These are phyloP conservation scores for Sipha maydis DNA, from an alignment of 2,888 invertebrate genomes.

Conservation along the genomic window DNA sequence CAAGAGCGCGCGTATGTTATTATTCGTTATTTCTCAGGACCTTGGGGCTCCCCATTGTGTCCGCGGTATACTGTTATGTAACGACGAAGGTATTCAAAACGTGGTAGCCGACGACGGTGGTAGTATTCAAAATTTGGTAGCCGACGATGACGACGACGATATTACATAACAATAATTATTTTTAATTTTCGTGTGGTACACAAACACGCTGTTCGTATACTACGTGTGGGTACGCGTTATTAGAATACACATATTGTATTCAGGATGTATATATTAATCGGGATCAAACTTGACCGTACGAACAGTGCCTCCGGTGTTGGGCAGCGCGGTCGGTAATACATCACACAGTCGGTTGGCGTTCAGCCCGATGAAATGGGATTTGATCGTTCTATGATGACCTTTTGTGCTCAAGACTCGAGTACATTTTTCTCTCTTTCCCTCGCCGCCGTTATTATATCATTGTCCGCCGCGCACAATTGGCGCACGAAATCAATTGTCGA, in stretches of 20 bases:
- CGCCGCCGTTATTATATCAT: background rate
- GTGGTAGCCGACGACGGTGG: conserved; percentile 5
- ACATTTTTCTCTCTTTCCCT: background rate
- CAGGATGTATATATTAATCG: background rate
- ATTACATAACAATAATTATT: background rate
- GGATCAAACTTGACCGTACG: background rate
- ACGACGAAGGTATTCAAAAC: conserved; percentile 32
- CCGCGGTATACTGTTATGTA: conserved; percentile 31
- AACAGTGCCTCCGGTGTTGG: conserved; percentile 9
- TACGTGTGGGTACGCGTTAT: background rate
- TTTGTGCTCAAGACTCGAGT: background rate
- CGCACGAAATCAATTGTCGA: background rate
- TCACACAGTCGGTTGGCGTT: background rate
- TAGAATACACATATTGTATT: background rate
- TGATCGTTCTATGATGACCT: background rate
- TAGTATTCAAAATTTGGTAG: conserved; percentile 36
- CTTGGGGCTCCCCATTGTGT: conserved; percentile 46
- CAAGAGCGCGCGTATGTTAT: background rate
- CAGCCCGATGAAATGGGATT: background rate
- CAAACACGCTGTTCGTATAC: background rate
- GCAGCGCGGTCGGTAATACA: background rate
- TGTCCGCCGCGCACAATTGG: background rate
- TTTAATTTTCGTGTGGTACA: conserved; percentile 19
- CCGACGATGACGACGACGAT: conserved; percentile 11
- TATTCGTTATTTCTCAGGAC: conserved; percentile 43